Conservation (phyloP, 2,888 invertebrate genomes). For the Tupiocoris notatus region DNA sequence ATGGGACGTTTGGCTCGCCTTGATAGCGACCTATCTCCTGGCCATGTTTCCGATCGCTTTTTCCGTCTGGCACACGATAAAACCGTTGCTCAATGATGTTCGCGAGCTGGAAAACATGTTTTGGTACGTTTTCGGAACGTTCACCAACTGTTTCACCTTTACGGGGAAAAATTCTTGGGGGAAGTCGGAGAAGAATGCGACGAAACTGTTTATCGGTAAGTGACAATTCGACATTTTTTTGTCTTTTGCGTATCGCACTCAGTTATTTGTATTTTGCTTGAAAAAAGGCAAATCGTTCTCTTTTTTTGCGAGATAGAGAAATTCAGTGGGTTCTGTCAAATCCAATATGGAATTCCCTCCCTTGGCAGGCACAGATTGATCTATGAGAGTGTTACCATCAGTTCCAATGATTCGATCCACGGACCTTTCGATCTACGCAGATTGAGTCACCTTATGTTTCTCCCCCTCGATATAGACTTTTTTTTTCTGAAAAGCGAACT, state of each 20-base stretch:
- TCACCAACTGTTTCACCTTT: conserved; percentile 73
- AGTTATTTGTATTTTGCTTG: neutral
- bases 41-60: conserved; percentile 73
- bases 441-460: too few species aligned
- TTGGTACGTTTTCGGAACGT: conserved; percentile 83
- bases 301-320: too few species aligned
- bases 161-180: conserved; percentile 68
- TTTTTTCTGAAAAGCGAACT: too few species aligned
- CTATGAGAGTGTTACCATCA: too few species aligned
- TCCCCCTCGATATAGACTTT: too few species aligned
- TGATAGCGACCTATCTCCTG: conserved; percentile 69
- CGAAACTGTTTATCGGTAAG: conserved; percentile 69
- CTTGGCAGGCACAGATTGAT: too few species aligned
- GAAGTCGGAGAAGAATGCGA: conserved; percentile 66
- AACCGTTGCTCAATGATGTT: conserved; percentile 65
- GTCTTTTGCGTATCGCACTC: too few species aligned
- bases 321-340: neutral
- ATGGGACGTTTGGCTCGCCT: conserved; percentile 75
- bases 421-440: too few species aligned
- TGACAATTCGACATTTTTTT: too few species aligned
- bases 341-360: neutral
- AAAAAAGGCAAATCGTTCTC: too few species aligned
- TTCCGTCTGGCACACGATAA: conserved; percentile 68
- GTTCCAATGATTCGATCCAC: too few species aligned
- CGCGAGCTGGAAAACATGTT: conserved; percentile 80